A percentile compares a stretch with the other conserved stretches of the same genome.
Evolutionary conservation across 2,113 vertebrate species (phyloP).

Genomic region (Platichthys stellatus): DNA sequence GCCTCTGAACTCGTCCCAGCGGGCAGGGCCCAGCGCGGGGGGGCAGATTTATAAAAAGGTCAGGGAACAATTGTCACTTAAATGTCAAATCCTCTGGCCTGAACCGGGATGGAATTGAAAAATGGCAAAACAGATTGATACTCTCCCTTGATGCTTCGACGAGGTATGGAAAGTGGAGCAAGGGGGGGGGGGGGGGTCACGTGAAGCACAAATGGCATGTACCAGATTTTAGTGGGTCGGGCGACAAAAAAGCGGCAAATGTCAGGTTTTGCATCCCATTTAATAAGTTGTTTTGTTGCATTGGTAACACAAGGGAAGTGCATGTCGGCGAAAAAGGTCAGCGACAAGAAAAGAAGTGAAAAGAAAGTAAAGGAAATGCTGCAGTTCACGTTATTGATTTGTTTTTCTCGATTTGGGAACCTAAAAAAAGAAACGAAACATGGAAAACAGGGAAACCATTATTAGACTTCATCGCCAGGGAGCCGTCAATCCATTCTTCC

Average conservation of each 20-base stretch:
- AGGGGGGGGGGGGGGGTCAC: slow-evolving; percentile 29
- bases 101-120: slow-evolving; percentile 57
- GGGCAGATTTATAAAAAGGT: slow-evolving; percentile 75
- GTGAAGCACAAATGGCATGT: slow-evolving; percentile 61
- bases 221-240: slow-evolving; percentile 54
- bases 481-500: slow-evolving; percentile 69
- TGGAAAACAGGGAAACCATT: slow-evolving; percentile 59
- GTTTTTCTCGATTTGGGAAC: slow-evolving; percentile 58
- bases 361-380: slow-evolving; percentile 53
- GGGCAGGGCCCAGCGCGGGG: slow-evolving; percentile 33
- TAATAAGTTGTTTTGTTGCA: slow-evolving; percentile 50
- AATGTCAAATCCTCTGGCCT: slow-evolving; percentile 77
- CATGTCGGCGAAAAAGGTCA: slow-evolving; percentile 72
- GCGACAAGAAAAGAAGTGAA: slow-evolving; percentile 40
- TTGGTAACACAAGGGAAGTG: slow-evolving; percentile 56
- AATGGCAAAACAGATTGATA: slow-evolving; percentile 61
- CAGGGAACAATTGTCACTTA: slow-evolving; percentile 78
- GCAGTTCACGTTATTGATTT: slow-evolving; percentile 72
- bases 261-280: slow-evolving; percentile 74
- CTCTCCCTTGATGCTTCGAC: slow-evolving; percentile 26
- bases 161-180: slow-evolving; percentile 34
- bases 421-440: slow-evolving; percentile 15
- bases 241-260: slow-evolving; percentile 63
- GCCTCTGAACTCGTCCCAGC: slow-evolving; percentile 60
- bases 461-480: slow-evolving; percentile 67